A percentile compares a stretch with the other conserved stretches of the same genome.
These are phyloP conservation scores for Triplophysa tibetana DNA, from an alignment of 2,113 vertebrate genomes.

Conservation along the genomic window DNA sequence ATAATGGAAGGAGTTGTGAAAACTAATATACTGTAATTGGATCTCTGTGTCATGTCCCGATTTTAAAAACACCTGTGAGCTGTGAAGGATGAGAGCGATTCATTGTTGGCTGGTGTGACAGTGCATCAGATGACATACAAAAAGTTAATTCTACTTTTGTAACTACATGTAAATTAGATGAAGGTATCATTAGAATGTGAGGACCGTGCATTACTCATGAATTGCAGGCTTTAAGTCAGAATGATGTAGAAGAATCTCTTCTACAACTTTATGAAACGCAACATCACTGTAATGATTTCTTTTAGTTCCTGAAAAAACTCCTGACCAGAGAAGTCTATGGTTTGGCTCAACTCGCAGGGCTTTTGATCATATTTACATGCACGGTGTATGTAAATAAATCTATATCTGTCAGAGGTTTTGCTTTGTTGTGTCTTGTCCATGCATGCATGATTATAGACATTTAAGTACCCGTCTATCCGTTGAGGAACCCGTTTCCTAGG, in stretches of 20 bases:
- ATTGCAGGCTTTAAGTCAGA: neutral
- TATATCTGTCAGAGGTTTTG: neutral
- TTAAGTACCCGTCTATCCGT: neutral
- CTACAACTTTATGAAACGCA: neutral
- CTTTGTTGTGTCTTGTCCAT: neutral
- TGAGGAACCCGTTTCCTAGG: neutral
- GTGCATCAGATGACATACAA: neutral
- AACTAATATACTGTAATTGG: neutral
- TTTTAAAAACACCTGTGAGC: neutral
- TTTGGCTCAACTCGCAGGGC: conserved; percentile 27
- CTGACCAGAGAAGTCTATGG: neutral
- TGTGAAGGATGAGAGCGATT: neutral
- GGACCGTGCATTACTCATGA: neutral
- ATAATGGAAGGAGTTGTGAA: neutral
- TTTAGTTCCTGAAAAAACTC: neutral
- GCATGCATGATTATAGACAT: neutral
- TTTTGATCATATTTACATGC: conserved; percentile 31
- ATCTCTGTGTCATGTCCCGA: neutral
- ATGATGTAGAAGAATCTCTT: neutral
- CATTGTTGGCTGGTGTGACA: conserved; percentile 6
- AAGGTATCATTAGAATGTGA: neutral
- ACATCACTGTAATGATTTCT: neutral
- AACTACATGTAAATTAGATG: neutral
- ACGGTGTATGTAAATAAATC: conserved; percentile 46
- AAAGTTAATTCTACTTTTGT: too few relatives aligned